These are phyloP conservation scores for Oopsacas minuta DNA, from an alignment of 37 sponge, comb jelly and placozoan genomes.

Conservation along the genomic window DNA sequence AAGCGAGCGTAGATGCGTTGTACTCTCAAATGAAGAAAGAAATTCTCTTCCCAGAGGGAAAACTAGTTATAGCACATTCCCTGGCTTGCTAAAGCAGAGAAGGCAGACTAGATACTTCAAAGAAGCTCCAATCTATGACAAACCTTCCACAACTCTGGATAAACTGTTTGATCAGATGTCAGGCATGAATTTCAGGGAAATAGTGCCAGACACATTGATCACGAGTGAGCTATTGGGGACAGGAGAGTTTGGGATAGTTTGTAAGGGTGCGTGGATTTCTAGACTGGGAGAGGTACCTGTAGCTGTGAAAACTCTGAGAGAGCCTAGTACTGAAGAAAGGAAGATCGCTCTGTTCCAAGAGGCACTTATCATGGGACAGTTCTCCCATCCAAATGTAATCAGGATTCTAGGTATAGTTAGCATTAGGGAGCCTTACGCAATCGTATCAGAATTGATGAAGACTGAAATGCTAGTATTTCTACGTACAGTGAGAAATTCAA, in stretches of 20 bases:
- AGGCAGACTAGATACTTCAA: background rate
- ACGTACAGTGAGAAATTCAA: background rate
- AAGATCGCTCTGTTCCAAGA: background rate
- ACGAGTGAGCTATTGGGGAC: background rate
- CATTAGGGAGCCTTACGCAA: background rate
- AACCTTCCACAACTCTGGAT: background rate
- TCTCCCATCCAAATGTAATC: background rate
- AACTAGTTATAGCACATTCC: background rate
- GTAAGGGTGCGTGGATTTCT: background rate
- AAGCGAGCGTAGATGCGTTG: background rate
- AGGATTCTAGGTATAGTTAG: background rate
- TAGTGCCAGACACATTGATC: background rate
- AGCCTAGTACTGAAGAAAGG: background rate
- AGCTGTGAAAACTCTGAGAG: background rate
- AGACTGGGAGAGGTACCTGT: background rate
- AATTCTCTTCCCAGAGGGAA: background rate
- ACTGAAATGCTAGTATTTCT: background rate
- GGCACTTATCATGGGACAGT: conserved; percentile 19
- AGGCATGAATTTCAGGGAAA: background rate
- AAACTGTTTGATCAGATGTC: conserved; percentile 6
- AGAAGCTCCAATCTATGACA: background rate
- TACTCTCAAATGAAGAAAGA: background rate
- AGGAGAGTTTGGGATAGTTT: background rate
- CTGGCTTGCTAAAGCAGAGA: background rate
- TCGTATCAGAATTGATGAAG: conserved; percentile 9